Evolutionary conservation across 2,113 vertebrate species (phyloP).

Genomic region (Xerus inauris): DNA sequence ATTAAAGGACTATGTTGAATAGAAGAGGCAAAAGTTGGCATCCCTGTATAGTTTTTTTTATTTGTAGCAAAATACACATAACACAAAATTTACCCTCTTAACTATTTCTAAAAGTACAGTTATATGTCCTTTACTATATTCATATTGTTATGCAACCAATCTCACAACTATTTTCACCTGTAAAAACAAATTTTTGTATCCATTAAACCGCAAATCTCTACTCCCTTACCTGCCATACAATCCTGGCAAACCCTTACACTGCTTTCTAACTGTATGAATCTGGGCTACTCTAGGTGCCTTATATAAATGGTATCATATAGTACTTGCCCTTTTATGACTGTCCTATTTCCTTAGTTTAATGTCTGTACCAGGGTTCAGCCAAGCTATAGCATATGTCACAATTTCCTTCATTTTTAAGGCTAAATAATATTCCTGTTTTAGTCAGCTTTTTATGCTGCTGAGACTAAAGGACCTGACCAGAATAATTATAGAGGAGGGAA

Average conservation of each 20-base stretch:
- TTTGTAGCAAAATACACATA: background rate
- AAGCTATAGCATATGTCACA: background rate
- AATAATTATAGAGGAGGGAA: too few species aligned
- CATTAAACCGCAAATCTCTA: background rate
- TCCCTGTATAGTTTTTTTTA: background rate
- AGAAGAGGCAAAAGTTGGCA: too few species aligned
- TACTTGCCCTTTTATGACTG: background rate
- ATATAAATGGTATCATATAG: background rate
- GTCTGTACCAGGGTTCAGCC: background rate
- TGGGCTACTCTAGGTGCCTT: background rate
- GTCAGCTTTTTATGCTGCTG: too few species aligned
- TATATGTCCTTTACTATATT: background rate
- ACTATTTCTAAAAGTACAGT: background rate
- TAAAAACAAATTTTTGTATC: background rate
- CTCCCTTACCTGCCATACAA: accelerated
- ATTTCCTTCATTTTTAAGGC: conserved; percentile 7
- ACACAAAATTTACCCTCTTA: background rate
- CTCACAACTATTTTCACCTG: background rate
- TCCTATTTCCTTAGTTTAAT: background rate
- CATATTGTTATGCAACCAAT: background rate
- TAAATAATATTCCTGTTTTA: background rate
- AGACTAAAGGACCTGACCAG: too few species aligned
- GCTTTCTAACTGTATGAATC: background rate
- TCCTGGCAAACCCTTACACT: background rate
- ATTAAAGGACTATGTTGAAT: too few species aligned